Conservation (phyloP, 2,888 invertebrate genomes). For the Sphaerophoria rueppellii region DNA sequence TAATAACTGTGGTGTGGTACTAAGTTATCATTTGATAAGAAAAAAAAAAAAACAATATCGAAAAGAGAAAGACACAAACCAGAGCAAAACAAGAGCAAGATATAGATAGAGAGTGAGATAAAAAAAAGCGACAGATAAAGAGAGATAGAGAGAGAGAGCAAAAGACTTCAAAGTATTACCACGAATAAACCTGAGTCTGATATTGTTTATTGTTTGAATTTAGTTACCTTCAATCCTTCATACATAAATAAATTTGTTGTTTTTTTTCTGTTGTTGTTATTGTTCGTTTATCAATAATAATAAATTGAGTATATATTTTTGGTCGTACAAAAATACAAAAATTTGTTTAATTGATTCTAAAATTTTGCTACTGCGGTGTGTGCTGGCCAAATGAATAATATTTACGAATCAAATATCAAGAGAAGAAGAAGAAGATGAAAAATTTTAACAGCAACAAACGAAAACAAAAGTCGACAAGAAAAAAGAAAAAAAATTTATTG, state of each 20-base stretch:
- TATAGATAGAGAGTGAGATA: not conserved
- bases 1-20: constrained; percentile 27
- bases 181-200: constrained; percentile 14
- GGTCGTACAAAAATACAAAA: not conserved
- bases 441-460: constrained; percentile 72
- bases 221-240: not conserved
- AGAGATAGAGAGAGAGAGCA: not conserved
- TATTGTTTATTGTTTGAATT: constrained; percentile 34
- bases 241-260: not conserved
- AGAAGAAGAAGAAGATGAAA: constrained; percentile 73
- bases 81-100: no score
- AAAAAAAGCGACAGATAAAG: not conserved
- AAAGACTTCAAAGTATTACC: not conserved
- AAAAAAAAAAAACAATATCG: not conserved
- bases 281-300: constrained; percentile 21
- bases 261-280: constrained; percentile 13
- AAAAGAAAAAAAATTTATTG: constrained; percentile 71
- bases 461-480: constrained; percentile 73
- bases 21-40: constrained; percentile 20
- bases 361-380: constrained; percentile 7
- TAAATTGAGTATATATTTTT: constrained; percentile 12
- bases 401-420: constrained; percentile 71
- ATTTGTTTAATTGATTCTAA: not conserved
- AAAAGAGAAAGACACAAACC: no score
- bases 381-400: constrained; percentile 69